These are phyloP conservation scores for Phaethon lepturus DNA, from an alignment of 2,113 vertebrate genomes.

Conservation along the genomic window DNA sequence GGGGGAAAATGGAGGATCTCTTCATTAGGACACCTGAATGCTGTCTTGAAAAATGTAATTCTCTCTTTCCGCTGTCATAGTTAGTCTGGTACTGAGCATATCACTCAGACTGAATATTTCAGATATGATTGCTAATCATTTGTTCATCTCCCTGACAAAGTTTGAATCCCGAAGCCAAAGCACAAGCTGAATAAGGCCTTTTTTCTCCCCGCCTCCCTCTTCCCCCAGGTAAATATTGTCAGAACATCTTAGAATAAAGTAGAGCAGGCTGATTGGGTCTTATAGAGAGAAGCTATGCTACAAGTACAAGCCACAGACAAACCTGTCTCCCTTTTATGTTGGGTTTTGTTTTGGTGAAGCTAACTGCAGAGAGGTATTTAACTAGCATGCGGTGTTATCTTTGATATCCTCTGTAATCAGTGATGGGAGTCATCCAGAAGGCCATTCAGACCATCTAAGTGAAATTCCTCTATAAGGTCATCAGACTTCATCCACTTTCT, in stretches of 20 bases:
- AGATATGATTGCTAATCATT: not conserved
- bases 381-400: not conserved
- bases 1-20: not conserved
- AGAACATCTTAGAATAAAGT: not conserved
- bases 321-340: not conserved
- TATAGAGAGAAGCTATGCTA: not conserved
- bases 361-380: not conserved
- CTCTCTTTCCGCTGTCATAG: not conserved
- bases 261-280: not conserved
- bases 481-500: not conserved
- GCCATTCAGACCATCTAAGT: not conserved
- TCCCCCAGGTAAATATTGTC: not conserved
- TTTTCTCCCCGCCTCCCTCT: not conserved
- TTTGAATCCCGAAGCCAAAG: not conserved
- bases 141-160: not conserved
- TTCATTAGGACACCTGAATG: not conserved
- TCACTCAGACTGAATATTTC: not conserved
- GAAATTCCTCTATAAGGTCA: not conserved
- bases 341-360: not conserved
- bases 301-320: not conserved
- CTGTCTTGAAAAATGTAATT: not conserved
- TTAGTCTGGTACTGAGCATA: not conserved
- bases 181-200: not conserved
- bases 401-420: not conserved
- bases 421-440: not conserved